Evolutionary conservation across 2,113 vertebrate species (phyloP).

Genomic region (Falco punctatus): DNA sequence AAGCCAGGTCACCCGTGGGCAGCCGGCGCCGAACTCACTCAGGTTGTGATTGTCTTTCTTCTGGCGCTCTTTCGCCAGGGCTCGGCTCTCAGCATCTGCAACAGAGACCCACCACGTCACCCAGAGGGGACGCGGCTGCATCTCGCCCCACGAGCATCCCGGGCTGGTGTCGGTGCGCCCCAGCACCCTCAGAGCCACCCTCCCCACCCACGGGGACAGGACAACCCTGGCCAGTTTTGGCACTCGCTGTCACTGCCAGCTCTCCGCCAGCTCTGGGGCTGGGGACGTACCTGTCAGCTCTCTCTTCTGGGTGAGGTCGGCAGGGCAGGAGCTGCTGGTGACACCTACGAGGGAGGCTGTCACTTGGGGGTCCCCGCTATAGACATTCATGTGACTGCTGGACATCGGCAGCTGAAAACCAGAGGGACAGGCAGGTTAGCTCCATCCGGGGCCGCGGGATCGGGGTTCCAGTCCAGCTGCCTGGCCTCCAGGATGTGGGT

Average conservation of each 20-base stretch:
- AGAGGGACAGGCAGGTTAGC: background rate
- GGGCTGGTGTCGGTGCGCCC: background rate
- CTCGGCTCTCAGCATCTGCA: conserved; percentile 89
- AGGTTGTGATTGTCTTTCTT: conserved; percentile 99
- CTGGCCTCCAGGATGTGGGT: background rate
- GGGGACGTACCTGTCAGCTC: conserved; percentile 86
- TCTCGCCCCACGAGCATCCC: accelerated
- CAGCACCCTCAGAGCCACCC: accelerated
- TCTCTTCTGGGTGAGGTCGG: conserved; percentile 92
- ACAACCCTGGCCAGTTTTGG: background rate
- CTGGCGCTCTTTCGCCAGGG: conserved; percentile 94
- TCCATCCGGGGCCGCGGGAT: background rate
- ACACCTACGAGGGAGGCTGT: conserved; percentile 87
- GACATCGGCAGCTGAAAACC: conserved; percentile 89
- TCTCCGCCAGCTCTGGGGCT: background rate
- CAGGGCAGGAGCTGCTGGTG: conserved; percentile 97
- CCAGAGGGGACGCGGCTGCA: background rate
- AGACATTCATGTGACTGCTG: conserved; percentile 95
- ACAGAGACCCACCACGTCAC: conserved; percentile 39
- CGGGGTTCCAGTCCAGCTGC: background rate
- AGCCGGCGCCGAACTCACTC: conserved; percentile 77
- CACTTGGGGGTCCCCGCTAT: conserved; percentile 88
- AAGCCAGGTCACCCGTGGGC: background rate
- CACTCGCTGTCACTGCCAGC: accelerated
- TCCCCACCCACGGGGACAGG: background rate